These are phyloP conservation scores for Metaphire vulgaris DNA, from an alignment of 1,140 invertebrate genomes.

Conservation along the genomic window DNA sequence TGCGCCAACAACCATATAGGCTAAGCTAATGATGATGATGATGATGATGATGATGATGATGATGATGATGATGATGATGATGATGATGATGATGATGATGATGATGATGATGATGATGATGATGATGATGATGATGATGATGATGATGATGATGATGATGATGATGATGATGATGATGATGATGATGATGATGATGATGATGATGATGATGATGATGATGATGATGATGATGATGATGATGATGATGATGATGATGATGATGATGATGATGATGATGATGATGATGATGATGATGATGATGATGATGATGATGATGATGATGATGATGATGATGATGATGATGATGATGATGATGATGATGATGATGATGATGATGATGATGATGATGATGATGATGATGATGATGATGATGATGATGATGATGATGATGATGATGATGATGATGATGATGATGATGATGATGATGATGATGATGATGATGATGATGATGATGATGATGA, in stretches of 20 bases:
- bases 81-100: neutral
- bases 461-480: conserved; percentile 3
- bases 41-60: conserved; percentile 1
- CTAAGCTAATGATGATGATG: neutral
- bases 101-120: neutral
- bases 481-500: conserved; percentile 2
- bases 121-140: conserved; percentile 2
- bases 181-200: conserved; percentile 2
- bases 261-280: conserved; percentile 2
- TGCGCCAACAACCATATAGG: neutral
- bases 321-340: conserved; percentile 2
- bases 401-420: conserved; percentile 3
- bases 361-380: conserved; percentile 2
- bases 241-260: conserved; percentile 2
- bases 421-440: conserved; percentile 2
- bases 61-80: neutral
- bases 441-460: conserved; percentile 2
- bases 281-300: conserved; percentile 3
- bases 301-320: conserved; percentile 2
- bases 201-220: neutral
- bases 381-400: conserved; percentile 2
- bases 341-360: conserved; percentile 3
- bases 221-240: conserved; percentile 3
- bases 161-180: conserved; percentile 3
- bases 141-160: conserved; percentile 2